Evolutionary conservation across 2,797 vertebrate species (phyloP), one percentile per base, ranked within the genome.

Genomic region (Erethizon dorsatum): DNA sequence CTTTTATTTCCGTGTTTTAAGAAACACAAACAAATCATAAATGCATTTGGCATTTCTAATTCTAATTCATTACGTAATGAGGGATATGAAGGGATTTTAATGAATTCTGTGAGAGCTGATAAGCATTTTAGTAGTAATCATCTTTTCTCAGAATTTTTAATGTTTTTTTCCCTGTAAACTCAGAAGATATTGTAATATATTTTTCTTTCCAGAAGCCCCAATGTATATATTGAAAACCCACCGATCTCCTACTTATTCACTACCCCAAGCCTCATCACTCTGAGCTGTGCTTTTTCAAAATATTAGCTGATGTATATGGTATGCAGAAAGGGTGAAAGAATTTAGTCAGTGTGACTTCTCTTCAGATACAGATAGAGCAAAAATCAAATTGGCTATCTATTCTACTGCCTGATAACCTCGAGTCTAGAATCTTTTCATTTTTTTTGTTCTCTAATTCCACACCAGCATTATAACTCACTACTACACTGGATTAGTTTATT

Each of bases 1-100:
- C 26, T 97, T 97, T 86, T 80, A 87, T 47, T 95, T 91, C 56
- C 94, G 37, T 52, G 56, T 61, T 63, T 93, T 77, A 56, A 83
- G 37, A 71, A 61, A 93, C 3, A 90, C 37, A 95, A 96, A 88
- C 14, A 90, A 78, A 85, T 47, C 24, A 83, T 59, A 84, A 84
- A 59, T 57, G 12, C 41, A 90, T 59, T 90, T 89, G 63, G 57
- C 67, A 57, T 57, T 57, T 54, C 95, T 47, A 89, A 93, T 75
- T 83, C 26, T 65, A 71, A 59, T 37, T 95, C 63, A 83, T 45
- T 71, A 91, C n/a, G 91, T 88, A 83, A 41, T 75, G n/a, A 91
- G 56, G 75, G 20, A 56, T 80, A 78, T 31, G 20, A 93, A 83
- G 9, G 15, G 52, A 67, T 91, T 83, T 94, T 97, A 90, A 37